Evolutionary conservation across 35 echinoderm and acorn worm genomes (phyloP).

Genomic region (Patiria miniata): DNA sequence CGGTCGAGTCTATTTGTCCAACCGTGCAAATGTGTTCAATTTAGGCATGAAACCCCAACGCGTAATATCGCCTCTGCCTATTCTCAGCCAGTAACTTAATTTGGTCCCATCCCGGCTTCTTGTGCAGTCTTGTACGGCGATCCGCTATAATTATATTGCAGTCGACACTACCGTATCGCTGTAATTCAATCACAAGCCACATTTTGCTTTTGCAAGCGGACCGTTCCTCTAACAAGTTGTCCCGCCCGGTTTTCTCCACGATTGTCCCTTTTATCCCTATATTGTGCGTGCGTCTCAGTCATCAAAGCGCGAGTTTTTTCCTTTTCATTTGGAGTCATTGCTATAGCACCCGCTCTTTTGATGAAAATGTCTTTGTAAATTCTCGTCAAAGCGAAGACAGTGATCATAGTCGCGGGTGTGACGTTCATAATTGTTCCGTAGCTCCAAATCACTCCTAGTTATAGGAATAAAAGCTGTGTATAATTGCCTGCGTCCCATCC

Average conservation of each 20-base stretch:
- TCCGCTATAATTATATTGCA: constrained; percentile 18
- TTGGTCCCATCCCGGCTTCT: constrained; percentile 5
- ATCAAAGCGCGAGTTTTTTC: too few species aligned
- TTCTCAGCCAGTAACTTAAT: neutral
- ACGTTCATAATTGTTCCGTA: too few species aligned
- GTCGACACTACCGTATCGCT: neutral
- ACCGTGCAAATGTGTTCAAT: constrained; percentile 28
- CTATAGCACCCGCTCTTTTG: too few species aligned
- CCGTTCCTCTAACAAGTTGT: neutral
- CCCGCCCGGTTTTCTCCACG: neutral
- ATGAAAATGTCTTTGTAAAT: too few species aligned
- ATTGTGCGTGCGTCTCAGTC: too few species aligned
- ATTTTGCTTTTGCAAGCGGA: constrained; percentile 1
- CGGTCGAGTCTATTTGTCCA: constrained; percentile 7
- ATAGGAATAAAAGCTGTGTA: too few species aligned
- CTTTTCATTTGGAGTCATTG: too few species aligned
- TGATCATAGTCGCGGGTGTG: too few species aligned
- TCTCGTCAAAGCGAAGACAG: too few species aligned
- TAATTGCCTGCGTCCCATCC: too few species aligned
- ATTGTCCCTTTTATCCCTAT: too few species aligned
- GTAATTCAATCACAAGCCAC: neutral
- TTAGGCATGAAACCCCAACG: neutral
- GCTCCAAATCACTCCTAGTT: too few species aligned
- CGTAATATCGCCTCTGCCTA: constrained; percentile 13
- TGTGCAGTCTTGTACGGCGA: neutral